phyloP scores from a whole-genome alignment of 2,888 invertebrate species.

The Neria commutata region DNA sequence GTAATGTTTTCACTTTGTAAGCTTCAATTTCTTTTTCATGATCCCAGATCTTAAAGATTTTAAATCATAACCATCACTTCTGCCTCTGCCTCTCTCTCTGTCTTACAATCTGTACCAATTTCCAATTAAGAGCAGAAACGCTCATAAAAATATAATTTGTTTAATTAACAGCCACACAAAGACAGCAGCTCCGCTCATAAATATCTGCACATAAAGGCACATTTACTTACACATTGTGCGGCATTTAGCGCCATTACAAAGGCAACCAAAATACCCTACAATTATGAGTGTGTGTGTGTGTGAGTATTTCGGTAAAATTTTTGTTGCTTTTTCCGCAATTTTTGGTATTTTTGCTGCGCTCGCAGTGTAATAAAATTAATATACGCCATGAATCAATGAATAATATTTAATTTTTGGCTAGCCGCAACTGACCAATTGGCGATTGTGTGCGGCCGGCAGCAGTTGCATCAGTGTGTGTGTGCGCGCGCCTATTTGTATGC shows the following conservation, averaged over 20 bases:
- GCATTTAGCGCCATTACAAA: neutral
- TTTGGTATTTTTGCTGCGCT: neutral
- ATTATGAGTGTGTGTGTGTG: neutral
- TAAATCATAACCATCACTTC: too few relatives aligned
- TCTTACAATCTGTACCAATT: too few relatives aligned
- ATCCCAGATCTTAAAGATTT: too few relatives aligned
- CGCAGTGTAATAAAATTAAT: slow-evolving; percentile 10
- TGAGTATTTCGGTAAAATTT: neutral
- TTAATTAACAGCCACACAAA: neutral
- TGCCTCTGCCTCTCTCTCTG: too few relatives aligned
- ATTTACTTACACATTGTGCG: slow-evolving; percentile 2
- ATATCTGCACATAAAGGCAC: neutral
- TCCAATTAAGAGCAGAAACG: too few relatives aligned
- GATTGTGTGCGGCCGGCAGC: slow-evolving; percentile 6
- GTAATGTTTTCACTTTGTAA: too few relatives aligned
- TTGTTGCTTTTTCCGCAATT: slow-evolving; percentile 9
- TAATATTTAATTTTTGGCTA: slow-evolving; percentile 6
- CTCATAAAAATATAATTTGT: slow-evolving; percentile 5
- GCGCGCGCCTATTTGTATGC: neutral
- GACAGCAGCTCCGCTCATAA: neutral
- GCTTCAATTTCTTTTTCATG: too few relatives aligned
- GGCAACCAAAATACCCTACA: neutral
- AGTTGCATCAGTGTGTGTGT: neutral
- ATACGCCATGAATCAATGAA: slow-evolving; percentile 7
- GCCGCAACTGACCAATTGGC: neutral